Evolutionary conservation across 2,113 vertebrate genomes (phyloP).

Genomic region (Nyctibius bracteatus): DNA sequence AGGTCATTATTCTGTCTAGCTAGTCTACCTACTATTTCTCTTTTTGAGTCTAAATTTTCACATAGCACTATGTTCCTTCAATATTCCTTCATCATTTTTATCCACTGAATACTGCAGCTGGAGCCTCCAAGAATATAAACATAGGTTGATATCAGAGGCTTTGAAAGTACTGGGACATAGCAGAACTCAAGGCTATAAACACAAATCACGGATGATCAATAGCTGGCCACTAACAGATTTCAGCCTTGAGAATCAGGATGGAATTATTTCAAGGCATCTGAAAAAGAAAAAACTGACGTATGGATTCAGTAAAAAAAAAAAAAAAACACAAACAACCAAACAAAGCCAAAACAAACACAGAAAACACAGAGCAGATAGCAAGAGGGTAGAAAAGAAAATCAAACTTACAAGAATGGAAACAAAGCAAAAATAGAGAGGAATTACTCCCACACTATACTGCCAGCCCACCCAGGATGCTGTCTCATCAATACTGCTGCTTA

Average conservation of each 20-base stretch:
- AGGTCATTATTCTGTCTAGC: neutral
- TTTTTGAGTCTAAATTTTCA: neutral
- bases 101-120: neutral
- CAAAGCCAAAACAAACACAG: neutral
- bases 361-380: neutral
- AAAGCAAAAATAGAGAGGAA: neutral
- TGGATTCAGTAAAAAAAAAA: neutral
- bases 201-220: neutral
- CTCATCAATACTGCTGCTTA: rapidly evolving
- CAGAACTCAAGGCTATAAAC: neutral
- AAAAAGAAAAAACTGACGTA: neutral
- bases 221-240: neutral
- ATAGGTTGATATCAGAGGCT: neutral
- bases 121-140: neutral
- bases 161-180: neutral
- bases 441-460: neutral
- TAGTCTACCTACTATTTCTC: neutral
- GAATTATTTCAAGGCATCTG: neutral
- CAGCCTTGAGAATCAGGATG: neutral
- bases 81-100: neutral
- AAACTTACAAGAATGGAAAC: neutral
- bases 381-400: neutral
- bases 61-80: neutral
- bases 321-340: neutral
- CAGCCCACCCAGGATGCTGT: neutral